phyloP scores from a whole-genome alignment of 2,113 vertebrate genomes.

The Actenoides hombroni region DNA sequence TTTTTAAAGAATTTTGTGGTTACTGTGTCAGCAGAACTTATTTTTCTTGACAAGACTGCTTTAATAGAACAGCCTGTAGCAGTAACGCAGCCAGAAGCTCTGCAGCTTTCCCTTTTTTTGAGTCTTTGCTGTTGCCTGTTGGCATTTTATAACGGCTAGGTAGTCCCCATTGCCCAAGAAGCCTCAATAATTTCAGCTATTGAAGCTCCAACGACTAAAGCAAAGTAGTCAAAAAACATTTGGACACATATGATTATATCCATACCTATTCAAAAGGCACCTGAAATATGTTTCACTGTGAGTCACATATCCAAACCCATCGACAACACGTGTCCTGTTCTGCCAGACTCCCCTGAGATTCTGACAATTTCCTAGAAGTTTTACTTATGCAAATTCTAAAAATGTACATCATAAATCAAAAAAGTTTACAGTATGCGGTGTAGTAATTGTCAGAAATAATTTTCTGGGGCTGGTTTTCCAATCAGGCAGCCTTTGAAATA shows the following conservation, averaged over 20 bases:
- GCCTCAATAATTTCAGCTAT: background rate
- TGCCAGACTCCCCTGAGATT: background rate
- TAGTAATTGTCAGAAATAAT: background rate
- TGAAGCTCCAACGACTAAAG: background rate
- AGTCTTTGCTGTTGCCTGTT: background rate
- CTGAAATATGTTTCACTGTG: background rate
- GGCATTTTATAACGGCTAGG: background rate
- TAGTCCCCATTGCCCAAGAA: background rate
- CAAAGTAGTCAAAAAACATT: background rate
- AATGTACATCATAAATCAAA: background rate
- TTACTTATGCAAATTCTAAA: background rate
- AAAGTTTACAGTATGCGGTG: background rate
- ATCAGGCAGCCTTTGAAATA: background rate
- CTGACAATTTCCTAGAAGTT: background rate
- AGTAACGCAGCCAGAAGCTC: background rate
- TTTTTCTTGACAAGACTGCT: background rate
- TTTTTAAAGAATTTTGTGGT: background rate
- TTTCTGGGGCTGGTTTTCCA: background rate
- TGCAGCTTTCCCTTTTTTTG: background rate
- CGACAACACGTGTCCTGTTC: background rate
- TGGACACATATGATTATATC: background rate
- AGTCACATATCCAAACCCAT: background rate
- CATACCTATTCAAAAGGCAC: background rate
- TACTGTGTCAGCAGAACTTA: slow-evolving; percentile 12
- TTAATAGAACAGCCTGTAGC: background rate